phyloP scores from a whole-genome alignment of 2,888 invertebrate species.

The Rapana venosa region DNA sequence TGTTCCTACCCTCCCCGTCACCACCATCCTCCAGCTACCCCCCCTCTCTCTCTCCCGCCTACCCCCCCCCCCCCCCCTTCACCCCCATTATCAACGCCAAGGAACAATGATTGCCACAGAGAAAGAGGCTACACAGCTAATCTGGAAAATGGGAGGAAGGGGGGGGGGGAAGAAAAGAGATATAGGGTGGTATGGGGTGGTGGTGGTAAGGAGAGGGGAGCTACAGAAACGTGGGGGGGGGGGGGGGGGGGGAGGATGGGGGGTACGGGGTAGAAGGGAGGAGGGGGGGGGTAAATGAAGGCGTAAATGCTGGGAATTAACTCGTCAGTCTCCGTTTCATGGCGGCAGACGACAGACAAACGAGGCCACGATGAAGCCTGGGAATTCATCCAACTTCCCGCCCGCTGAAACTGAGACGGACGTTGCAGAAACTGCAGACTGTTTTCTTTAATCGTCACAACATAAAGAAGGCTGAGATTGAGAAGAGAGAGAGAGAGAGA shows the following conservation, averaged over 20 bases:
- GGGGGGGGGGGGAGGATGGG: not conserved
- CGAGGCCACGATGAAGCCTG: not conserved
- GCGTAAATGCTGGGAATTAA: no score
- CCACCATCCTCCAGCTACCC: no score
- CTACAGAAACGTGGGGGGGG: not conserved
- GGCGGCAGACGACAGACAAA: not conserved
- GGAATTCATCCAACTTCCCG: not conserved
- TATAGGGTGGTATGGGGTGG: slow-evolving; percentile 1
- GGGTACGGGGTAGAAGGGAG: not conserved
- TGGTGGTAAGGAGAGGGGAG: not conserved
- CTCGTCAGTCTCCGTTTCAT: not conserved
- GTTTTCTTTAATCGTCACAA: no score
- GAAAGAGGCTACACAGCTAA: not conserved
- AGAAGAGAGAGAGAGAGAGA: slow-evolving; percentile 14
- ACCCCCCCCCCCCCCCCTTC: no score
- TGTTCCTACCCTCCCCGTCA: no score
- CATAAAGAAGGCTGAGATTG: slow-evolving; percentile 37
- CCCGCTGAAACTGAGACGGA: not conserved
- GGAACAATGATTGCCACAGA: not conserved
- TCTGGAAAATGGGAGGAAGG: not conserved
- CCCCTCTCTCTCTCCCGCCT: no score
- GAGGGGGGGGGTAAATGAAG: not conserved
- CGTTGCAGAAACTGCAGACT: no score
- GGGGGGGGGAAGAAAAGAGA: not conserved
- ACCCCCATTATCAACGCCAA: not conserved